Conservation (phyloP, 2,888 invertebrate species). For the Lissocephala sabroskyi region DNA sequence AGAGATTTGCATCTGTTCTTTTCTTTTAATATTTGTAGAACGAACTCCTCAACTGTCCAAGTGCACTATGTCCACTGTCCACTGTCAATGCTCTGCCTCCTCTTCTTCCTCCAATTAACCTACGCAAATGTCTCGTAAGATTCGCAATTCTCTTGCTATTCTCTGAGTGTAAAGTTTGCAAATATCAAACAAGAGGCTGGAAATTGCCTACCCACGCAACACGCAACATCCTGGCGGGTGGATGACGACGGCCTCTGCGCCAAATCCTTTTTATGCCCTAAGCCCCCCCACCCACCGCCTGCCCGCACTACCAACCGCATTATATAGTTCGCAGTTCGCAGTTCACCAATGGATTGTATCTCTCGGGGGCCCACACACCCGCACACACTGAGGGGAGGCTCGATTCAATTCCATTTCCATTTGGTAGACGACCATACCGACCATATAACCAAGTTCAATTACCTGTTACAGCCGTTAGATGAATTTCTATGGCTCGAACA, state of each 20-base stretch:
- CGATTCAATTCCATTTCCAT: constrained; percentile 59
- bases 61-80: no score
- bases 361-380: constrained; percentile 16
- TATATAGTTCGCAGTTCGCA: constrained; percentile 59
- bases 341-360: no score
- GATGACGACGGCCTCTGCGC: constrained; percentile 11
- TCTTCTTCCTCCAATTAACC: no score
- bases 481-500: constrained; percentile 70
- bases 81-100: no score
- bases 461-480: constrained; percentile 72
- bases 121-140: no score
- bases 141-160: no score
- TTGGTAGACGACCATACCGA: constrained; percentile 49
- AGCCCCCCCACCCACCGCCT: no score
- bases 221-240: neutral
- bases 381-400: neutral
- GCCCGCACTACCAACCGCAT: no score
- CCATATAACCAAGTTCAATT: constrained; percentile 69
- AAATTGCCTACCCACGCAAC: constrained; percentile 33
- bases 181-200: constrained; percentile 42
- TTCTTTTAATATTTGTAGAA: no score
- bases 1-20: no score
- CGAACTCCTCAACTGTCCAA: no score
- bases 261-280: constrained; percentile 71
- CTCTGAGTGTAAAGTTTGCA: constrained; percentile 54